Evolutionary conservation across 2,797 vertebrate species (phyloP), one percentile per base, ranked within the genome.

Genomic region (Acanthurus leucopareius): DNA sequence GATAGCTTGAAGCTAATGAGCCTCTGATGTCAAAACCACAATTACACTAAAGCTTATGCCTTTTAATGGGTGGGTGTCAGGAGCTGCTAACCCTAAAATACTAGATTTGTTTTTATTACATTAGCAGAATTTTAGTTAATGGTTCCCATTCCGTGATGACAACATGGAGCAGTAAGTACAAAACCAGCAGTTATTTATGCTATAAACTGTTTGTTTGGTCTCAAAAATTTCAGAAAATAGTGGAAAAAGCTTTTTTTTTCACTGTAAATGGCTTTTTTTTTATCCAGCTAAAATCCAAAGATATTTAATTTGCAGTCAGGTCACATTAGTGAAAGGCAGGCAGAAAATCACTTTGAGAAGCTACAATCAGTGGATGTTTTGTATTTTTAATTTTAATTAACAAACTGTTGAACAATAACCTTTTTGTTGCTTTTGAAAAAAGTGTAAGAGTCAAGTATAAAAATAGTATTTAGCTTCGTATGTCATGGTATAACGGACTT

Each of bases 1-100:
- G 59, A 40, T 16, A 69, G 38, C 14, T 38, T 19, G 49, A 25
- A 4, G 40, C 49, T 58, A 52, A 68, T 28, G 49, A 58, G 38
- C 57, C 54, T 32, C 60, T 64, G 44, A 38, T 42, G 7, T 53
- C 56, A 76, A 66, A 71, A 63, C 5, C 19, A 51, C 5, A 35
- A 35, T 19, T 51, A 58, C 1, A 19, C 35, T 25, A 19, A 52
- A 44, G 16, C 54, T 20, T 20, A 48, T 51, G 63, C 6, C 1
- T 5, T 60, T 49, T 64, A 16, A 44, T 19, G 6, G 17, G 10
- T 17, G 16, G 1, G 9, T 7, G 53, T 79, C 62, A 22, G 38
- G 5, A 69, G 19, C 25, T 42, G 19, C 38, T 48, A 16, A 69
- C 22, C 17, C 9, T 8, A n/a, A 61, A 10, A 54, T 62, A 15